phyloP scores from a whole-genome alignment of 2,113 vertebrate species.

The Microcebus lehilahytsara region DNA sequence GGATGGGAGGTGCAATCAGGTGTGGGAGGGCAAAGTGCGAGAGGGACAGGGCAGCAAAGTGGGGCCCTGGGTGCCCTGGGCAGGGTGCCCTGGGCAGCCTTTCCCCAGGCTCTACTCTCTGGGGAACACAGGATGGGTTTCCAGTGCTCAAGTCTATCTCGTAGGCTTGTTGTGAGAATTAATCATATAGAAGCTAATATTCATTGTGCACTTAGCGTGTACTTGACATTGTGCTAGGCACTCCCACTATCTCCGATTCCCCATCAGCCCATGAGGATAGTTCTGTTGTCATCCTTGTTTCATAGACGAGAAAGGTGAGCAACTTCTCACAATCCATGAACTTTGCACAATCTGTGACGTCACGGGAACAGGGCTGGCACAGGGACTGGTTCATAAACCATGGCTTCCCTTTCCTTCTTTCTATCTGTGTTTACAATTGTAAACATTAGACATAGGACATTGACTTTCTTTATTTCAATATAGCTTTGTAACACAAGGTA shows the following conservation, averaged over 20 bases:
- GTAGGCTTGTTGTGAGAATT: not conserved
- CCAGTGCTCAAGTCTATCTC: not conserved
- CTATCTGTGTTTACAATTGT: fast-evolving
- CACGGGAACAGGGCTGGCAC: not conserved
- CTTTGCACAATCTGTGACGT: not conserved
- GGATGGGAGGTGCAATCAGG: fast-evolving
- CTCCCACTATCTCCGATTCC: not conserved
- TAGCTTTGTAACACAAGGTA: not conserved
- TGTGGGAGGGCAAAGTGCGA: fast-evolving
- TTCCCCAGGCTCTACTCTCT: not conserved
- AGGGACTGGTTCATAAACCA: not conserved
- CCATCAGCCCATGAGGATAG: fast-evolving
- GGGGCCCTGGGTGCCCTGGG: too few relatives aligned
- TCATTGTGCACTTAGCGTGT: fast-evolving
- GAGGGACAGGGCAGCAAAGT: not conserved
- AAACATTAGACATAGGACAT: too few relatives aligned
- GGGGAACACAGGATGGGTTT: too few relatives aligned
- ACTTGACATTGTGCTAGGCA: not conserved
- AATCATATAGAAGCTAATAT: too few relatives aligned
- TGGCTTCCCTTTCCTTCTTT: not conserved
- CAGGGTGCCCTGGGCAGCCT: fast-evolving
- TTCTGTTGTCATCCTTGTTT: too few relatives aligned
- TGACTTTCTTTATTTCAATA: not conserved
- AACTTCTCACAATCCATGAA: too few relatives aligned
- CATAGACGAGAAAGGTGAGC: not conserved